Evolutionary conservation across 2,888 invertebrate species (phyloP).

Genomic region (Drosophila lutescens): DNA sequence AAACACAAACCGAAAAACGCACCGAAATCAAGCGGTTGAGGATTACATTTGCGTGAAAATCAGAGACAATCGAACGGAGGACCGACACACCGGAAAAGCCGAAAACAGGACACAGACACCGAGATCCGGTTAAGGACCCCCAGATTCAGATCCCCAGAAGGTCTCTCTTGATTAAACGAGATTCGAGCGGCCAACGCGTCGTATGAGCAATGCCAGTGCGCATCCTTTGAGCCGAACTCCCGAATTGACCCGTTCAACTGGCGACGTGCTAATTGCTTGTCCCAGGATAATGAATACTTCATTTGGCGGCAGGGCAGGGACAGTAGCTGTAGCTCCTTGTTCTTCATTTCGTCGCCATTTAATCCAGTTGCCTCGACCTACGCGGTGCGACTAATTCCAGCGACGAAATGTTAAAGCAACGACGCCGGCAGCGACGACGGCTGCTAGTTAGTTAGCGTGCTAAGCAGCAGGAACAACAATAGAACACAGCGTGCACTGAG

Average conservation of each 20-base stretch:
- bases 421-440: conserved; percentile 24
- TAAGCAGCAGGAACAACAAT: conserved; percentile 44
- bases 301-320: conserved; percentile 12
- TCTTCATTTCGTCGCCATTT: conserved; percentile 52
- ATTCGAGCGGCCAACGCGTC: conserved; percentile 47
- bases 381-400: conserved; percentile 73
- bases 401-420: conserved; percentile 62
- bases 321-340: conserved; percentile 10
- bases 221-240: conserved; percentile 44
- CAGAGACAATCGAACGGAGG: conserved; percentile 68
- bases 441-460: conserved; percentile 52
- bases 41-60: conserved; percentile 76
- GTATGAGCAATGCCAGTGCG: conserved; percentile 59
- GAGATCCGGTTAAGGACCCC: conserved; percentile 57
- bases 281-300: conserved; percentile 59
- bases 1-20: conserved; percentile 68
- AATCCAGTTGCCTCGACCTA: conserved; percentile 78
- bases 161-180: conserved; percentile 50
- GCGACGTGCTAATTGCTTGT: conserved; percentile 67
- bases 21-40: conserved; percentile 56
- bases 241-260: conserved; percentile 42
- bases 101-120: conserved; percentile 32
- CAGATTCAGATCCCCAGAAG: conserved; percentile 9
- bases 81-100: conserved; percentile 19
- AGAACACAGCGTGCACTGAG: conserved; percentile 4